Conservation (phyloP, 1,140 invertebrate species). For the Brachionus calyciflorus region DNA sequence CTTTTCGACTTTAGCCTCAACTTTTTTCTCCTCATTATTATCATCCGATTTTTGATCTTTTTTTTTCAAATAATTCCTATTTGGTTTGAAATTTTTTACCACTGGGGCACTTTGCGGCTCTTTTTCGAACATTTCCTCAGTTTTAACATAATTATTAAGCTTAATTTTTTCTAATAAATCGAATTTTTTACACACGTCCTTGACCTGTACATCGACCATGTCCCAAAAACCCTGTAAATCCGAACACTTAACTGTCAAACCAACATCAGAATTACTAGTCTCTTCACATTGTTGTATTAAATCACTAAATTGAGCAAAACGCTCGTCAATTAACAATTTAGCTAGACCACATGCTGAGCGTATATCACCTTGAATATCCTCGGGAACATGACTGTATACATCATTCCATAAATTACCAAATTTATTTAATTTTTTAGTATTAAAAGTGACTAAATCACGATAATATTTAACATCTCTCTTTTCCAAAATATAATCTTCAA, state of each 20-base stretch:
- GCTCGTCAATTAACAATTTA: constrained; percentile 19
- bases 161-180: neutral
- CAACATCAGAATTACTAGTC: neutral
- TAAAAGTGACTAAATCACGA: neutral
- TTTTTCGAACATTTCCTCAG: neutral
- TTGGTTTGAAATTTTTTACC: neutral
- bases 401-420: neutral
- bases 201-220: constrained; percentile 32
- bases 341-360: constrained; percentile 38
- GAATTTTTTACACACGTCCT: constrained; percentile 30
- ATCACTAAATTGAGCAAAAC: constrained; percentile 25
- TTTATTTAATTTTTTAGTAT: neutral
- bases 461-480: constrained; percentile 16
- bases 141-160: constrained; percentile 15
- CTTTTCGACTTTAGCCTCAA: neutral
- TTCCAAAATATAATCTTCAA: neutral
- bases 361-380: constrained; percentile 10
- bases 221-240: constrained; percentile 45
- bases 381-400: neutral
- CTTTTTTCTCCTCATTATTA: neutral
- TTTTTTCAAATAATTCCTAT: constrained; percentile 24
- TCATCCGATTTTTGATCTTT: constrained; percentile 35
- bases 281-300: constrained; percentile 40
- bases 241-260: constrained; percentile 4
- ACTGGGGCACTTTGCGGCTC: neutral